A percentile compares a stretch with the other conserved stretches of the same genome.
Conservation (phyloP, 2,797 vertebrate genomes). For the Enteromius viviparus region DNA sequence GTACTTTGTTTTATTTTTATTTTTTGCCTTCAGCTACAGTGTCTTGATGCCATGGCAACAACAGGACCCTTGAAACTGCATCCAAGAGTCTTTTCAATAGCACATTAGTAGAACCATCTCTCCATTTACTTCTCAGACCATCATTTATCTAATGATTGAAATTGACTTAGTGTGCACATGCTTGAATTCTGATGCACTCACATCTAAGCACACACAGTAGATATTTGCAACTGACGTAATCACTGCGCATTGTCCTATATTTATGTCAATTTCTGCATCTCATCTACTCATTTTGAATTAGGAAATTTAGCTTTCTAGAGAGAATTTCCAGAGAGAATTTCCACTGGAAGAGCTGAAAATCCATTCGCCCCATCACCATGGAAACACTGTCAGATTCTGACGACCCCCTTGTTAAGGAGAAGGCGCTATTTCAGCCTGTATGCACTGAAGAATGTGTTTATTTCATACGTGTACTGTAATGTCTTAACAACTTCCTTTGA, state of each 20-base stretch:
- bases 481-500: not conserved
- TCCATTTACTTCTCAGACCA: conserved; percentile 31
- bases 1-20: not conserved
- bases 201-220: not conserved
- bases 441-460: conserved; percentile 10
- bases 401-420: conserved; percentile 27
- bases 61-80: conserved; percentile 21
- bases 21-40: conserved; percentile 33
- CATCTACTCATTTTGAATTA: conserved; percentile 22
- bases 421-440: conserved; percentile 32
- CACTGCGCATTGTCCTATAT: not conserved
- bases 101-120: conserved; percentile 22
- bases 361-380: conserved; percentile 56
- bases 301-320: conserved; percentile 10
- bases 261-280: conserved; percentile 13
- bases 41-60: conserved; percentile 54
- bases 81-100: conserved; percentile 9
- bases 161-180: conserved; percentile 19
- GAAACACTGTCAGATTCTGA: conserved; percentile 58
- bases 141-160: conserved; percentile 46
- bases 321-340: conserved; percentile 47
- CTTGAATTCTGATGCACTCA: conserved; percentile 12
- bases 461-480: not conserved
- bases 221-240: conserved; percentile 16
- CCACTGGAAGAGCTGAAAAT: conserved; percentile 49